A percentile compares a stretch with the other conserved stretches of the same genome.
Evolutionary conservation across 2,888 invertebrate genomes (phyloP).

Genomic region (Anticlea derivata): DNA sequence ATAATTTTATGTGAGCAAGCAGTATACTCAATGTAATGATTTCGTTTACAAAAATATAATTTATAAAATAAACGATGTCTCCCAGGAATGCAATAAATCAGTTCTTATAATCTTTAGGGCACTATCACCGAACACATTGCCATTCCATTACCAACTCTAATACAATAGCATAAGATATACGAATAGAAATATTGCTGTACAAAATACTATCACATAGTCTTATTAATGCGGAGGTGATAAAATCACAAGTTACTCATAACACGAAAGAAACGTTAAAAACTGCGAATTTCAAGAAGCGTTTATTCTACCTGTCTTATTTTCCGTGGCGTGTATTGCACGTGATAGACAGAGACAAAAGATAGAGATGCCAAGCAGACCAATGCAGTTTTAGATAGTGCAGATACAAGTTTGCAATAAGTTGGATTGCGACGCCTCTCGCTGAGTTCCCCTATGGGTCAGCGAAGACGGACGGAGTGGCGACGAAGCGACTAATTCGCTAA

Average conservation of each 20-base stretch:
- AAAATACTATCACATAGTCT: slow-evolving; percentile 33
- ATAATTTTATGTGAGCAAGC: not conserved
- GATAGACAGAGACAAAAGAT: not conserved
- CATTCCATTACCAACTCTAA: slow-evolving; percentile 18
- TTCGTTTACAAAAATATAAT: slow-evolving; percentile 2
- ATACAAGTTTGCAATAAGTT: no score
- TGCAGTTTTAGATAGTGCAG: no score
- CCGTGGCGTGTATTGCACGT: not conserved
- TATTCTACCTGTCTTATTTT: not conserved
- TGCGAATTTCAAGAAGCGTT: no score
- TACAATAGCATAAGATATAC: slow-evolving; percentile 15
- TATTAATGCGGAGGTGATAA: slow-evolving; percentile 16
- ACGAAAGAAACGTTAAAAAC: no score
- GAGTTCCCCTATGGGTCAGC: no score
- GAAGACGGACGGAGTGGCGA: no score
- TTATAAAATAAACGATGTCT: slow-evolving; percentile 3
- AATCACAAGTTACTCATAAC: slow-evolving; percentile 6
- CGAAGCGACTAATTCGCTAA: no score
- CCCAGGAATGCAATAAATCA: slow-evolving; percentile 2
- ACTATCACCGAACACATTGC: slow-evolving; percentile 20
- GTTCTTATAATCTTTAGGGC: slow-evolving; percentile 9
- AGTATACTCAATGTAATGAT: not conserved
- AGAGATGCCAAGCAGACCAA: no score
- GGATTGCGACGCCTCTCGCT: no score
- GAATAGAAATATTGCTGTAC: slow-evolving; percentile 24